Evolutionary conservation across 2,888 invertebrate genomes (phyloP), one percentile per base, ranked within the genome.

Genomic region (Erannis defoliaria): DNA sequence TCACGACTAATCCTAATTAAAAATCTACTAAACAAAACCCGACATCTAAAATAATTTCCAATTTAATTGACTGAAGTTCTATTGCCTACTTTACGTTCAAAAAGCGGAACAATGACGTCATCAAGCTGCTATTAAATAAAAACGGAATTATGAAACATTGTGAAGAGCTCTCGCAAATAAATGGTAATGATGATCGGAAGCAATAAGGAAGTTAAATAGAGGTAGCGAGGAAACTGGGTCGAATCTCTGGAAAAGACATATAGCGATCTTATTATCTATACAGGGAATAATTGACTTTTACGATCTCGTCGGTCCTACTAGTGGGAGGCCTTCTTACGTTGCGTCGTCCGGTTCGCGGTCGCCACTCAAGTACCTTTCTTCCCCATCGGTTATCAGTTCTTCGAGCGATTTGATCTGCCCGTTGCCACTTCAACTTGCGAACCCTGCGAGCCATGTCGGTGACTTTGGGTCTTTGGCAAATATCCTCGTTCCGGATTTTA

Each of bases 181-280:
- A 80, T 75, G 80, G 68, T 80, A 79, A 82, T 80, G 76, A 71
- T 76, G 74, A 78, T 81, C 74, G 75, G 72, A 75, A 72, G 76
- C 76, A 76, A 82, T 78, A 76, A 80, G 74, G 70, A 71, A 74
- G 77, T 78, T 75, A 77, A 73, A 77, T 77, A 72, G 68, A 72
- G 59, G 57, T 55, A 48, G 40, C 18, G 40, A 42, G 35, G 26
- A 26, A 43, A 62, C 57, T 29, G 49, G 31, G 66, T 21, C 40
- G 9, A 21, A 42, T 26, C 49, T 49, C 23, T 56, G 50, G 55
- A 43, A 56, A 38, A 8, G 26, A 42, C 64, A 66, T 26, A 26
- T 26, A 19, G 16, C 18, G 37, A 51, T 29, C 38, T 29, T 19
- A 16, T 40, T 23, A 26, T 23, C 38, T 38, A 37, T 8, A n/a